Evolutionary conservation across 2,888 invertebrate species (phyloP), one percentile per base, ranked within the genome.

Genomic region (Thymelicus lineola): DNA sequence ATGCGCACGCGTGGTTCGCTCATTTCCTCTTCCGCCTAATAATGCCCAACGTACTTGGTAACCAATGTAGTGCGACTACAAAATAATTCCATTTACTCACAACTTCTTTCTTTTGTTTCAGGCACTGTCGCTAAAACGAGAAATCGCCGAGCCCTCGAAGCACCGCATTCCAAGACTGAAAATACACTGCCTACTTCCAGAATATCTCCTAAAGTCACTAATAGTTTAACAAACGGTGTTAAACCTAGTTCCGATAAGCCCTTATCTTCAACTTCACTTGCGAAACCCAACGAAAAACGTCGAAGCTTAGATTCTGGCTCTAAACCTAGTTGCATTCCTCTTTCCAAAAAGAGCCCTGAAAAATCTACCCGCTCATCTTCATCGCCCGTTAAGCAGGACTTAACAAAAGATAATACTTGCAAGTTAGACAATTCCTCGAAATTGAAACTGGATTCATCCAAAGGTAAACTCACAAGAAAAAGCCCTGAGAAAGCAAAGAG

Each of bases 121-220:
- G 93, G 90, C 85, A 86, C 83, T 79, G 80, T 80, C 73, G 78
- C 86, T 48, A 92, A 89, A 85, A 75, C 89, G 71, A 90, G 81
- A 85, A 84, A 78, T 78, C 90, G 92, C 74, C 88, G 89, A 80
- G 80, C 87, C 76, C 77, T 88, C 75, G 93, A 93, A 87, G 79
- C 85, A 84, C 78, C 87, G 80, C 87, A 86, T 76, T 79, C 86
- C 80, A 93, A 92, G 88, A 89, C 89, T 89, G 93, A 92, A 85
- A 88, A 80, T 80, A 83, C 86, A 87, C 86, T 88, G 85, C 88
- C 90, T 88, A 91, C 92, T 91, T 91, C 92, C 88, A 92, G 86
- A 89, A 76, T 87, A 84, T 88, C 92, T 82, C 86, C 89, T 82
- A 93, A 88, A 88, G 84, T 77, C 86, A 85, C 86, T 82, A 82